Evolutionary conservation across 2,888 invertebrate species (phyloP), one percentile per base, ranked within the genome.

Genomic region (Scelioninae gen. 1): DNA sequence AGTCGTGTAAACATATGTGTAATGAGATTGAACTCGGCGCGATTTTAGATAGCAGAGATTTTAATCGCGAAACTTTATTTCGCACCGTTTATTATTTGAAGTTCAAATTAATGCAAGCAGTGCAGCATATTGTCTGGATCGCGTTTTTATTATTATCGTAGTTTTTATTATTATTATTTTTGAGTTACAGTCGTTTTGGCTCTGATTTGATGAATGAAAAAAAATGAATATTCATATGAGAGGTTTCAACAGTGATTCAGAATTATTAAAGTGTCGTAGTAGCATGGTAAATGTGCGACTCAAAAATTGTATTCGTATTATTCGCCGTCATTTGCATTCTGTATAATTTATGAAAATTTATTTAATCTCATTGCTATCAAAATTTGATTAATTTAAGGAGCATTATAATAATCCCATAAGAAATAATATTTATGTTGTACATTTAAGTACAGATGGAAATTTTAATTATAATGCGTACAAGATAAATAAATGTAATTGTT

Each of bases 1-100:
- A 40, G 32, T 71, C 45, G 49, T 58, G 31, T 60, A 38, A 71
- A 16, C 40, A 23, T 23, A 23, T 23, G 60, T n/a, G 71, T 45
- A 55, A 60, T 60, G 40, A 51, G 40, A 60, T 60, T 71, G 60
- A 71, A 71, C 11, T 47, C 49, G 10, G 38, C 16, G 16, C 49
- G 38, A 71, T 71, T 71, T 49, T 10, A 15, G 49, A 49, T 40
- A 32, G 16, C 45, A n/a, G 31, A 38, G 60, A 60, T 60, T 71
- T 58, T 71, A 60, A 71, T 60, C 60, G 29, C 47, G 10, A 47
- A 69, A 56, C 47, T 69, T 69, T 69, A 69, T 69, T 56, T 45
- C n/a, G 7, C 68, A 15, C 55, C 40, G 43, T 23, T 68, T 68
- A 55, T 66, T 66, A 55, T 29, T 43, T 29, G 40, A 31, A 13